These are phyloP conservation scores for Eutolmus rufibarbis DNA, from an alignment of 2,888 invertebrate species.

Conservation along the genomic window DNA sequence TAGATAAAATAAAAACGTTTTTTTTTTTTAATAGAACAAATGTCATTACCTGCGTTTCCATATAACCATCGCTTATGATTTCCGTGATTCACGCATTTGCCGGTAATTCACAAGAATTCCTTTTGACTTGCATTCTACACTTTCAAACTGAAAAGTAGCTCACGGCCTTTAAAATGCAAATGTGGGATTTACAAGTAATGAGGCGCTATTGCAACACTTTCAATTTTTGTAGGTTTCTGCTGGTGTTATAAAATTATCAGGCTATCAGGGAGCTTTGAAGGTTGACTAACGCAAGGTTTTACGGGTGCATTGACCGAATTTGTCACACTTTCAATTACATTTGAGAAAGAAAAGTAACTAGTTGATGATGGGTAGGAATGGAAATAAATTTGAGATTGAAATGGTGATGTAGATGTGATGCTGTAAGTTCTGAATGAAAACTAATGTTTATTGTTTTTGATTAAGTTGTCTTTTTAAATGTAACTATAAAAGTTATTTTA, in stretches of 20 bases:
- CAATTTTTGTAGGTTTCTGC: background rate
- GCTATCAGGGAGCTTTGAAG: background rate
- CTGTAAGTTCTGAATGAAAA: no score
- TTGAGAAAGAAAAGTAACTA: background rate
- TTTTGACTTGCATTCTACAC: background rate
- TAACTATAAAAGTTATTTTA: no score
- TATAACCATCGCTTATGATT: background rate
- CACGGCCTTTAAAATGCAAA: background rate
- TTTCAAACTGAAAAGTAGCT: background rate
- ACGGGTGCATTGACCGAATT: background rate
- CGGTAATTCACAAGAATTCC: background rate
- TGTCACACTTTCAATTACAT: background rate
- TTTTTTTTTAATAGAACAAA: background rate
- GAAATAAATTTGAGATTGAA: background rate
- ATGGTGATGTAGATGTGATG: background rate
- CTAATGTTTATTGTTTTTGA: no score
- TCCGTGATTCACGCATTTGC: background rate
- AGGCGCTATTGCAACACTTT: background rate
- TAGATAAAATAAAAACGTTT: background rate
- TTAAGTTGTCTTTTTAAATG: no score
- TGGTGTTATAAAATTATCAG: background rate
- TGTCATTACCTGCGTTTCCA: background rate
- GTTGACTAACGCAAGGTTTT: background rate
- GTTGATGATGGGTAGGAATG: background rate
- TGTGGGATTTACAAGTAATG: background rate